phyloP scores from a whole-genome alignment of 2,113 vertebrate species.

The Ovis canadensis region DNA sequence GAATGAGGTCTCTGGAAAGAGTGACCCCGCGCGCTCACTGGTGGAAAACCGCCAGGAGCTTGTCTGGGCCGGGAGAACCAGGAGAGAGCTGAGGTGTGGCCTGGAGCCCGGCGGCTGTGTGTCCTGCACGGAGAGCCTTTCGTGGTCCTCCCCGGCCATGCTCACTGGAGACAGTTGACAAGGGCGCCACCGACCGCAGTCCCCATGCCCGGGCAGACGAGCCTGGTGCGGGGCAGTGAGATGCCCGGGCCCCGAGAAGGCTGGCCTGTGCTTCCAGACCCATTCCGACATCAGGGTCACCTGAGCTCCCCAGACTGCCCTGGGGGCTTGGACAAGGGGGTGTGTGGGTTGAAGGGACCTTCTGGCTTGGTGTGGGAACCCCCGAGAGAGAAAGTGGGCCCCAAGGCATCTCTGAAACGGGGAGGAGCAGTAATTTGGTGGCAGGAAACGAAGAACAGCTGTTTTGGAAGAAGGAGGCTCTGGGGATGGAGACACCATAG shows the following conservation, averaged over 20 bases:
- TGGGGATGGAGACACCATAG: fast-evolving
- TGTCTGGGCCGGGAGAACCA: background rate
- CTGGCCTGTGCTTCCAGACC: background rate
- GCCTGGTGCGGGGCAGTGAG: background rate
- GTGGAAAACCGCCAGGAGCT: background rate
- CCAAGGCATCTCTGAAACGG: fast-evolving
- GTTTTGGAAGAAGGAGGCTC: background rate
- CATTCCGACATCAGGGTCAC: background rate
- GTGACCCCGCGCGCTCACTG: background rate
- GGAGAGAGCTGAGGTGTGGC: background rate
- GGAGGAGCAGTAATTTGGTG: background rate
- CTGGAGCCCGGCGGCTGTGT: fast-evolving
- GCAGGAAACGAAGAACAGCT: background rate
- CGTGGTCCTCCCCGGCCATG: fast-evolving
- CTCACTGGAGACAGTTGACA: background rate
- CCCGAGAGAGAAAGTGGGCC: background rate
- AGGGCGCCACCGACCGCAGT: fast-evolving
- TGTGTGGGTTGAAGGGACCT: background rate
- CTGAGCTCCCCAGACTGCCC: background rate
- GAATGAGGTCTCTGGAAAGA: background rate
- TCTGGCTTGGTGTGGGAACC: too few relatives aligned
- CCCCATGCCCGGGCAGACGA: background rate
- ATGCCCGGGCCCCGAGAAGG: background rate
- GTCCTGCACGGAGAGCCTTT: background rate
- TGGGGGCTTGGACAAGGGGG: background rate